A percentile compares a stretch with the other conserved stretches of the same genome.
Conservation (phyloP, 2,888 invertebrate species). For the Caenorhabditis becei region DNA sequence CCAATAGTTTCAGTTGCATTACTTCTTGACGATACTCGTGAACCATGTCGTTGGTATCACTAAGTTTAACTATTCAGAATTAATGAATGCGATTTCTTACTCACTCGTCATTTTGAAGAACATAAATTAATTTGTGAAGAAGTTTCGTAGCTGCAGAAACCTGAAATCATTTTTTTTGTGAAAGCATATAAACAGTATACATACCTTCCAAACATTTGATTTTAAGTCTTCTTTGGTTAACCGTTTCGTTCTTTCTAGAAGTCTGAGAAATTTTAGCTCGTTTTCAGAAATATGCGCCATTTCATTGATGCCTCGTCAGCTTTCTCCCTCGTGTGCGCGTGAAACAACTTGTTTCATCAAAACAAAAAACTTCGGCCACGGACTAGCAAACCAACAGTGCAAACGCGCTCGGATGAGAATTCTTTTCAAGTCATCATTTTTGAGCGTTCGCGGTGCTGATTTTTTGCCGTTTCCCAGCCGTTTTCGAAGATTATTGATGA, state of each 20-base stretch:
- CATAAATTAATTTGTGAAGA: conserved; percentile 53
- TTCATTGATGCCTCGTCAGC: background rate
- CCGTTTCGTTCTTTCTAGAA: conserved; percentile 73
- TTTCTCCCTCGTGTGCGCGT: too few relatives aligned
- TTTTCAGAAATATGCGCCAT: conserved; percentile 44
- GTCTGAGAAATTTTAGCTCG: conserved; percentile 75
- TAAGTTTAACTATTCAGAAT: too few relatives aligned
- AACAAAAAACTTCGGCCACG: conserved; percentile 32
- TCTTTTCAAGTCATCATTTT: conserved; percentile 59
- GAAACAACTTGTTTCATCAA: conserved; percentile 1
- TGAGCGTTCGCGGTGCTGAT: conserved; percentile 8
- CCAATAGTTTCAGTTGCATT: conserved; percentile 66
- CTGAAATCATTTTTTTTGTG: conserved; percentile 15
- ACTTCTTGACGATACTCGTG: conserved; percentile 73
- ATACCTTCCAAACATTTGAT: conserved; percentile 58
- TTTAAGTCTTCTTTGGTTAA: conserved; percentile 68
- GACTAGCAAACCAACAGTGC: conserved; percentile 40
- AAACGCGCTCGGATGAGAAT: conserved; percentile 36
- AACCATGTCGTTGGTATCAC: conserved; percentile 65
- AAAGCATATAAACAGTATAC: background rate
- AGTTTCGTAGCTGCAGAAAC: conserved; percentile 58
- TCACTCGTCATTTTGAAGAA: conserved; percentile 62
- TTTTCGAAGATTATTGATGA: too few relatives aligned
- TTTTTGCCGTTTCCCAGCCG: background rate
- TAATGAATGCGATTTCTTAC: conserved; percentile 1